Conservation (phyloP, 2,888 invertebrate genomes). For the Noctua janthe region DNA sequence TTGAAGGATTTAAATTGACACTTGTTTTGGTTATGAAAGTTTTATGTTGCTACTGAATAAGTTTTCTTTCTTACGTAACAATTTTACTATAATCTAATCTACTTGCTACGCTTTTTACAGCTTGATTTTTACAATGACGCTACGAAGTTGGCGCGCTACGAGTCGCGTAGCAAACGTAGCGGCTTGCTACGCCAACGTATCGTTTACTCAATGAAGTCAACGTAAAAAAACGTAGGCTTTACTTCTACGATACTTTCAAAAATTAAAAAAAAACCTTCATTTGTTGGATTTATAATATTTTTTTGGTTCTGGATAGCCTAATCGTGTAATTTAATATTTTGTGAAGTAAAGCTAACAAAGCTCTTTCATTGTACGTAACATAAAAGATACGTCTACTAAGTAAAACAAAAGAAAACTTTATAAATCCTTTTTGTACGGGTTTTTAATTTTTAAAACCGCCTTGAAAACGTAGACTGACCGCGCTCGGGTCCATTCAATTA, state of each 20-base stretch:
- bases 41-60: neutral
- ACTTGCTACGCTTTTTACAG: slow-evolving; percentile 25
- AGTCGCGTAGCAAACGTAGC: slow-evolving; percentile 76
- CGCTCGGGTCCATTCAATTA: slow-evolving; percentile 88
- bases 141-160: slow-evolving; percentile 68
- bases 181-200: slow-evolving; percentile 66
- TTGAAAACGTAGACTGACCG: slow-evolving; percentile 82
- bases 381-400: slow-evolving; percentile 44
- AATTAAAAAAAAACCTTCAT: neutral
- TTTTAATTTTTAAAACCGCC: slow-evolving; percentile 67
- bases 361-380: slow-evolving; percentile 25
- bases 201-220: slow-evolving; percentile 38
- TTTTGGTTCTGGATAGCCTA: neutral
- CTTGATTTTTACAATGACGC: slow-evolving; percentile 47
- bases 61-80: neutral
- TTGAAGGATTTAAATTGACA: slow-evolving; percentile 39
- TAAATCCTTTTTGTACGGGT: slow-evolving; percentile 53
- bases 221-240: slow-evolving; percentile 44
- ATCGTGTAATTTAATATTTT: slow-evolving; percentile 24
- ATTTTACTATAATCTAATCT: neutral
- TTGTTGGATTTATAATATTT: neutral
- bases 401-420: slow-evolving; percentile 62
- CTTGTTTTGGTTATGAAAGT: slow-evolving; percentile 1
- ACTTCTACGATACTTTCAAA: slow-evolving; percentile 12
- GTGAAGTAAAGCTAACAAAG: slow-evolving; percentile 18